phyloP scores from a whole-genome alignment of 2,113 vertebrate genomes.

The Oreocharis arfaki region DNA sequence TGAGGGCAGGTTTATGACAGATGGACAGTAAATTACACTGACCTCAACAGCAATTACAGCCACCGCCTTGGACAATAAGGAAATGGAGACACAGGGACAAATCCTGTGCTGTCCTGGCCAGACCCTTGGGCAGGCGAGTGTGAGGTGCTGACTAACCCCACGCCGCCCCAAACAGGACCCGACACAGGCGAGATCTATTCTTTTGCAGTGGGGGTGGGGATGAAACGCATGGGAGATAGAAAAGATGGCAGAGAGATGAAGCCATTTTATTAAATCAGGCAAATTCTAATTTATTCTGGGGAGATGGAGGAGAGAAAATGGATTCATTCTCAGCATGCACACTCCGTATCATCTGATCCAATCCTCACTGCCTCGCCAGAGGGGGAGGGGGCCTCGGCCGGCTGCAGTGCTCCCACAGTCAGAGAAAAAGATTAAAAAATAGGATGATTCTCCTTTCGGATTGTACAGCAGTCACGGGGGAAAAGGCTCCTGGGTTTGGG shows the following conservation, averaged over 20 bases:
- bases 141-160: background rate
- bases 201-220: slow-evolving; percentile 18
- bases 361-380: slow-evolving; percentile 19
- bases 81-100: slow-evolving; percentile 46
- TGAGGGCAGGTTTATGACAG: slow-evolving; percentile 78
- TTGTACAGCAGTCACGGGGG: background rate
- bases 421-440: background rate
- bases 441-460: background rate
- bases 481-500: background rate
- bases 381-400: background rate
- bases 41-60: slow-evolving; percentile 88
- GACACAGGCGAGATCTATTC: background rate
- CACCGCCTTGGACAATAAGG: slow-evolving; percentile 83
- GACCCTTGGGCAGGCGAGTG: background rate
- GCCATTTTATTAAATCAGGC: slow-evolving; percentile 97
- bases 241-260: slow-evolving; percentile 76
- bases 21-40: slow-evolving; percentile 83
- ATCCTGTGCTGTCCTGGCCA: background rate
- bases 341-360: slow-evolving; percentile 52
- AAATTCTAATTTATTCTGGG: slow-evolving; percentile 76
- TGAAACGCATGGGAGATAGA: slow-evolving; percentile 72
- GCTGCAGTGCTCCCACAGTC: slow-evolving; percentile 9
- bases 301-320: slow-evolving; percentile 69
- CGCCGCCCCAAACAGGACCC: background rate
- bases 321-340: slow-evolving; percentile 64